These are phyloP conservation scores for Drosophila leonis DNA, from an alignment of 2,888 invertebrate species.

Conservation along the genomic window DNA sequence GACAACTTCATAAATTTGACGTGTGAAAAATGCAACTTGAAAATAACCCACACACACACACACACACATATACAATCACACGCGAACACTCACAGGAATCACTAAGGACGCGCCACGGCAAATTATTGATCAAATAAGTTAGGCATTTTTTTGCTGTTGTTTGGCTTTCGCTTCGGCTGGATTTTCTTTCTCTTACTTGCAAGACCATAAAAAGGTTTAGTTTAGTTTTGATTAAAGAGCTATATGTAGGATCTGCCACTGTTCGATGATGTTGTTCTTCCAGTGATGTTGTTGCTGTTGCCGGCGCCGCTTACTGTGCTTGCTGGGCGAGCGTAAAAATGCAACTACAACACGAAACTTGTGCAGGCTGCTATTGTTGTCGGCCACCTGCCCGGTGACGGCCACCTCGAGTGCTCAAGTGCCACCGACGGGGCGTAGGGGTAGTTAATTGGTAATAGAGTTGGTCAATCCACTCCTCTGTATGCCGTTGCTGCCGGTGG, in stretches of 20 bases:
- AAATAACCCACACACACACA: conserved; percentile 36
- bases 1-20: conserved; percentile 66
- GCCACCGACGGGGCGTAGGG: conserved; percentile 43
- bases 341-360: conserved; percentile 63
- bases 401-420: conserved; percentile 10
- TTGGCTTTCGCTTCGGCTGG: conserved; percentile 13
- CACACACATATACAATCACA: conserved; percentile 20
- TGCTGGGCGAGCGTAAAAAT: conserved; percentile 68
- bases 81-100: conserved; percentile 39
- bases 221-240: conserved; percentile 13
- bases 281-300: conserved; percentile 4
- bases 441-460: conserved; percentile 68
- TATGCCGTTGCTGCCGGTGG: conserved; percentile 22
- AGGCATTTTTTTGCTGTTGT: conserved; percentile 23
- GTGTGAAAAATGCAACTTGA: conserved; percentile 71
- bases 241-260: conserved; percentile 23
- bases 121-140: conserved; percentile 82
- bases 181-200: conserved; percentile 25
- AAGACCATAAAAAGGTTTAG: conserved; percentile 14
- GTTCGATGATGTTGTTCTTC: conserved; percentile 3
- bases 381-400: conserved; percentile 23
- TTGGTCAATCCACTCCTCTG: conserved; percentile 60
- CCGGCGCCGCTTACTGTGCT: conserved; percentile 45
- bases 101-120: conserved; percentile 67
- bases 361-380: conserved; percentile 34